These are phyloP conservation scores for Lepus townsendii DNA, from an alignment of 2,797 vertebrate species.

Conservation along the genomic window DNA sequence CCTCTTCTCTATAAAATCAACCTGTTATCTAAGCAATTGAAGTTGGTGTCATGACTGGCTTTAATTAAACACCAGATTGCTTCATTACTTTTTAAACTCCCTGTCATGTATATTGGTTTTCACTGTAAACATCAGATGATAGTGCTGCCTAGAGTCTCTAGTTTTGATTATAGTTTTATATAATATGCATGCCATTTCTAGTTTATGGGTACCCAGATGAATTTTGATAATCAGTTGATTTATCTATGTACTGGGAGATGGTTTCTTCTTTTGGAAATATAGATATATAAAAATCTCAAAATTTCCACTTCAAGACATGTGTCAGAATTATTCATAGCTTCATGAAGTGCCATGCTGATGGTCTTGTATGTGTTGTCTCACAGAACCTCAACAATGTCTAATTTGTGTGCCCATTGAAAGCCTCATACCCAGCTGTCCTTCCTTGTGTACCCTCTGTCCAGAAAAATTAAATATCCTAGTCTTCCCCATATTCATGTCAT, in stretches of 20 bases:
- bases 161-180: neutral
- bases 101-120: neutral
- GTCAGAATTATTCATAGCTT: neutral
- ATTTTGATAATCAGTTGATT: neutral
- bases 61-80: slow-evolving; percentile 81
- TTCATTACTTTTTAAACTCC: slow-evolving; percentile 43
- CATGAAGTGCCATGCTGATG: neutral
- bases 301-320: neutral
- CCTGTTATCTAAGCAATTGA: slow-evolving; percentile 66
- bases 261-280: slow-evolving; percentile 58
- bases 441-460: neutral
- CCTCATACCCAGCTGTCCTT: neutral
- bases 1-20: slow-evolving; percentile 60
- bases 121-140: neutral
- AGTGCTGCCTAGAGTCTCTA: neutral
- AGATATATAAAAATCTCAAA: neutral
- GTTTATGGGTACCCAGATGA: neutral
- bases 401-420: neutral
- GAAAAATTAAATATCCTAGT: neutral
- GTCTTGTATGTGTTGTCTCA: neutral
- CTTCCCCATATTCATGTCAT: neutral
- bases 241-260: neutral
- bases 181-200: neutral
- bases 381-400: neutral
- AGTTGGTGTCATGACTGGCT: slow-evolving; percentile 63